Base-by-base conservation (phyloP, 2,113 vertebrate species). In the Zosterops hypoxanthus region DNA sequence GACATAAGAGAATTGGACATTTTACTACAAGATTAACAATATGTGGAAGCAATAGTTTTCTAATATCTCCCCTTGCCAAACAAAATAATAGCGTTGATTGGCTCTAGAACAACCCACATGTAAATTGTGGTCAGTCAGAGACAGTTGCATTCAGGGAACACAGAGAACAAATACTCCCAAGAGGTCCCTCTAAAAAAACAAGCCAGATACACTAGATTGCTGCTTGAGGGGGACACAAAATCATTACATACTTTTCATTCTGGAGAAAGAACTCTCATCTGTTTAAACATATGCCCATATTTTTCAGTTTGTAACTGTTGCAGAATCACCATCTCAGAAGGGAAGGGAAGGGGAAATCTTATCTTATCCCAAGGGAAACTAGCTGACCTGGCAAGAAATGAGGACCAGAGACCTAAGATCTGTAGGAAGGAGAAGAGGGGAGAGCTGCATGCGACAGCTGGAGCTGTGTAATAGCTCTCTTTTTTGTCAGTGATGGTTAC, bases 31-130 rank as follows among this genome's bases (percentile, higher is more conserved):
- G 73, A 73, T 41, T 86, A 94, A 94, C 93, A 96, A 93, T 97
- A 93, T 5, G 41, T 86, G 92, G 95, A 96, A 95, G 87, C 79
- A 97, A 96, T 96, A 95, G 70, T 63, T 87, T 95, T 92, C 88
- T 93, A 95, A 39, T 60, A 75, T 59, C 63, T 70, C 68, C 34
- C 47, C 42, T 88, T 80, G 93, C 92, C 90, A 95, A 94, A 80
- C 21, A 79, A 94, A 95, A 76, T 47, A 91, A 61, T 11, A 86
- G 42, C 3, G 0, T 50, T 0, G 0, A 80, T 6, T 70, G 59
- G 87, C 59, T 88, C 82, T 55, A 68, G 68, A 86, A 73, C 1
- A 31, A 59, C 39, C 34, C 56, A 36, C 13, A 26, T 3, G 6
- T 69, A 80, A 52, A 24, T n/a, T 36, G 26, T 47, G 34, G 59